A percentile compares a stretch with the other conserved stretches of the same genome.
phyloP scores from a whole-genome alignment of 2,113 vertebrate genomes.

The Ptilorrhoa leucosticta region DNA sequence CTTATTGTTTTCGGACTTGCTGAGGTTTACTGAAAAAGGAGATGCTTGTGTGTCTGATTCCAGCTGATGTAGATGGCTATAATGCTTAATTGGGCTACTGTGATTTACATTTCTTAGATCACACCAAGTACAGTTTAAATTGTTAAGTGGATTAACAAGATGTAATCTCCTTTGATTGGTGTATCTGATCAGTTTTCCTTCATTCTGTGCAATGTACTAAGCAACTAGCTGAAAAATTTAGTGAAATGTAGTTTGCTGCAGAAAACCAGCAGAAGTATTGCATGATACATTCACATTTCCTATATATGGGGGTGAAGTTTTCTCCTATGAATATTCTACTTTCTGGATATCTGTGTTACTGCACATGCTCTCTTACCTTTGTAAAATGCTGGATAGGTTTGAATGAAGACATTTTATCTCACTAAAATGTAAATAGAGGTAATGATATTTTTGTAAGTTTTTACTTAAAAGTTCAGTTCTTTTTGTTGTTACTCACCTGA shows the following conservation, averaged over 20 bases:
- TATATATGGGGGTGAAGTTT: not conserved
- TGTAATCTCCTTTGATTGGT: not conserved
- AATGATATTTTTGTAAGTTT: not conserved
- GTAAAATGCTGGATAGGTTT: not conserved
- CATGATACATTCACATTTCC: not conserved
- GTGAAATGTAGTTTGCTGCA: not conserved
- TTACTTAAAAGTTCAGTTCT: not conserved
- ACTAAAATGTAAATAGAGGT: not conserved
- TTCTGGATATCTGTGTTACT: not conserved
- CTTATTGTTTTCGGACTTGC: not conserved
- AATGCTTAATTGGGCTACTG: not conserved
- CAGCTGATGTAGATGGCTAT: not conserved
- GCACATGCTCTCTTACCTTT: not conserved
- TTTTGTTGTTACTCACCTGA: not conserved
- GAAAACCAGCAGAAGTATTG: not conserved
- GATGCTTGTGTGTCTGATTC: not conserved
- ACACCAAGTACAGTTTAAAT: slow-evolving; percentile 5
- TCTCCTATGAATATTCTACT: not conserved
- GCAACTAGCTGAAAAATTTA: not conserved
- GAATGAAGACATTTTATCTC: not conserved
- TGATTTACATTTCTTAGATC: not conserved
- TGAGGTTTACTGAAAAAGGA: not conserved
- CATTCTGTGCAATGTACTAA: not conserved
- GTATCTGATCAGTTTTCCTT: not conserved
- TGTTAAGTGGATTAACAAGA: slow-evolving; percentile 1